Conservation (phyloP, 1,140 invertebrate species). For the Drosophila subpulchrella region DNA sequence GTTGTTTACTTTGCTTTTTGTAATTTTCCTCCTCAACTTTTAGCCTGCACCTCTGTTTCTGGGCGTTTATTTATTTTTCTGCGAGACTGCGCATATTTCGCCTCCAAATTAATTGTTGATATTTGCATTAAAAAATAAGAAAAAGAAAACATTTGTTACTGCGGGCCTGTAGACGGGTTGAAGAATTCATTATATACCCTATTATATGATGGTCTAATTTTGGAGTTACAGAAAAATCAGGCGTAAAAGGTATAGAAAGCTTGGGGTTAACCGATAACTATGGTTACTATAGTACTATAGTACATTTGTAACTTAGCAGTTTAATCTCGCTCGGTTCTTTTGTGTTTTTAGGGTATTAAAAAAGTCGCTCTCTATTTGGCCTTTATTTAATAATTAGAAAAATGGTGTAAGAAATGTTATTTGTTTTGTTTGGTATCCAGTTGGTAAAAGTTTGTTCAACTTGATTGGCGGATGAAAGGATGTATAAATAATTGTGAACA, state of each 20-base stretch:
- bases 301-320: too few relatives aligned
- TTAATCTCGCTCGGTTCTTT: neutral
- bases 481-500: constrained; percentile 1
- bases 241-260: too few relatives aligned
- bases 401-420: constrained; percentile 45
- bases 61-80: constrained; percentile 44
- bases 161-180: constrained; percentile 35
- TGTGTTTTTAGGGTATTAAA: neutral
- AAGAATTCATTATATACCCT: neutral
- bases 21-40: constrained; percentile 25
- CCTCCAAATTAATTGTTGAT: constrained; percentile 60
- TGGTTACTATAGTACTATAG: too few relatives aligned
- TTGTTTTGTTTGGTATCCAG: constrained; percentile 38
- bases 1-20: constrained; percentile 33
- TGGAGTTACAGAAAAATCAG: neutral
- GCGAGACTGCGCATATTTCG: constrained; percentile 55
- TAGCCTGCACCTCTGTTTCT: neutral
- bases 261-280: too few relatives aligned
- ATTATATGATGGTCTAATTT: neutral
- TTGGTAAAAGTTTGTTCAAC: constrained; percentile 41
- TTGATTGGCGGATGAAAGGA: constrained; percentile 9
- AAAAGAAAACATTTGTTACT: constrained; percentile 35
- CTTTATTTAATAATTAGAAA: constrained; percentile 39
- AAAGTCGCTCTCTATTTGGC: too few relatives aligned
- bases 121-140: constrained; percentile 47